Base-by-base conservation (phyloP, 2,797 vertebrate genomes). In the Nothura maculosa region DNA sequence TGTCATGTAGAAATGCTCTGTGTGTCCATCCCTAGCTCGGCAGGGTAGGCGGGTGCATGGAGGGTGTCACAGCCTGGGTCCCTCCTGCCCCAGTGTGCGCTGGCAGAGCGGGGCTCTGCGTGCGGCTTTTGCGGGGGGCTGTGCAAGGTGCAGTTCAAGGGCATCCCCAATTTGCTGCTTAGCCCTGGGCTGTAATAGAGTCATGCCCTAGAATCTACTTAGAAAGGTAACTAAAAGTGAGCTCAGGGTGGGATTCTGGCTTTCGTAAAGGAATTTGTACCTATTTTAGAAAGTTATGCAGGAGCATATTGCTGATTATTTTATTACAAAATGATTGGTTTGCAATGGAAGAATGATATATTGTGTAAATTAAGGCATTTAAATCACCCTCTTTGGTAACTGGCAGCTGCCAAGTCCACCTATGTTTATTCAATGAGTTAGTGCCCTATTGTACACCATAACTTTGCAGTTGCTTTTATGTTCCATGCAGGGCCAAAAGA, bases 281-380 rank as follows among this genome's bases (percentile, higher is more conserved):
- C 92, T 93, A 79, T 95, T 92, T 93, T 20, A 87, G 87, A 93
- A 89, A 96, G 83, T 84, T 87, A 94, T 94, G 82, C 92, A 75
- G 72, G 81, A 93, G 87, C 85, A 70, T 86, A 80, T 87, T 93
- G 69, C 77, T 93, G 87, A 92, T 96, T 92, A 92, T 94, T 95
- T 96, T 94, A 87, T 92, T 95, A 89, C 70, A 91, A 97, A 93
- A 95, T 4, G 85, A 87, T 92, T 96, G 92, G 89, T 96, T 96
- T 95, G 87, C 77, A 55, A 87, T 84, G 84, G 74, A 90, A 82
- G 85, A 92, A 91, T 91, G 45, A 89, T 92, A 83, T 90, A 85
- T 81, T 95, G 92, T 92, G 84, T 92, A 94, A 96, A 93, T 95
- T 84, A 96, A 92, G 86, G 64, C 81, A 89, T 95, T 92, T 92